Conservation (phyloP, 2,113 vertebrate genomes). For the Daphoenositta chrysoptera region DNA sequence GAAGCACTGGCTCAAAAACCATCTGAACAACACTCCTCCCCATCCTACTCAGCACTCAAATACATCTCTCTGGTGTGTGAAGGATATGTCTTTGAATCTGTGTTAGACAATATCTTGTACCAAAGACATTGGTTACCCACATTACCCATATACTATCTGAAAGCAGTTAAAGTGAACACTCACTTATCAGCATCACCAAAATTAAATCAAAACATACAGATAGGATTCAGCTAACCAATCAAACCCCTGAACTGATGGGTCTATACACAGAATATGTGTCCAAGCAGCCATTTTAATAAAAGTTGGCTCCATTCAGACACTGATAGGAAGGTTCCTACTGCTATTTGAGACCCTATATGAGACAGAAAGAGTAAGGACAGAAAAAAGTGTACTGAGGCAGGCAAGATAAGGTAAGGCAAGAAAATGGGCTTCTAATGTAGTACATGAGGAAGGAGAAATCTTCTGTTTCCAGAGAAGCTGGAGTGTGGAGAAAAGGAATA, state of each 20-base stretch:
- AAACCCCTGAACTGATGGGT: not conserved
- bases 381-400: not conserved
- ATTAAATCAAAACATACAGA: not conserved
- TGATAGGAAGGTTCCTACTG: not conserved
- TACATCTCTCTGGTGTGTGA: not conserved
- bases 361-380: not conserved
- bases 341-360: not conserved
- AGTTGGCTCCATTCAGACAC: not conserved
- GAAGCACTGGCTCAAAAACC: not conserved
- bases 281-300: not conserved
- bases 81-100: not conserved
- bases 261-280: rapidly evolving
- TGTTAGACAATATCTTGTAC: not conserved
- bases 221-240: not conserved
- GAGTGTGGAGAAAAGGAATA: not conserved
- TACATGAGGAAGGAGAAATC: not conserved
- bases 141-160: not conserved
- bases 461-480: not conserved
- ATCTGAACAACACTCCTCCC: not conserved
- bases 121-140: not conserved
- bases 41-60: not conserved
- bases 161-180: not conserved
- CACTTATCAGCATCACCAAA: not conserved
- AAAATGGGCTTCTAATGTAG: not conserved
- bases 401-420: not conserved